phyloP scores from a whole-genome alignment of 1,140 invertebrate genomes.

The Holcopasites calliopsidis region DNA sequence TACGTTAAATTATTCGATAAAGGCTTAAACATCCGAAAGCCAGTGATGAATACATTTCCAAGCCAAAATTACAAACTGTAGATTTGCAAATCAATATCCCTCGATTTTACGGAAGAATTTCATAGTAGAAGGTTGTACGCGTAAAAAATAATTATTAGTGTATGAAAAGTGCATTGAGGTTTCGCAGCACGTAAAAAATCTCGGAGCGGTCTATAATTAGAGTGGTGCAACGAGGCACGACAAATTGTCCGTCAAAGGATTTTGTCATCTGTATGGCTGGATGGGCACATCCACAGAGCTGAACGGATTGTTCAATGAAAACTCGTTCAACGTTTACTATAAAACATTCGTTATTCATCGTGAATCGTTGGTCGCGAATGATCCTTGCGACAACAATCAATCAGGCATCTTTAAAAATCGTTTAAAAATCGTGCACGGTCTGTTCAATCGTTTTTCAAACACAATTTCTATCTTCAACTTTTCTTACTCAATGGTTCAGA shows the following conservation, averaged over 20 bases:
- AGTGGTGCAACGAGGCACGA: not conserved
- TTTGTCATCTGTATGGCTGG: slow-evolving; percentile 34
- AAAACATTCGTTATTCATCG: slow-evolving; percentile 26
- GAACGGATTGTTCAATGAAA: slow-evolving; percentile 32
- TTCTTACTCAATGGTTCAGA: too few species aligned
- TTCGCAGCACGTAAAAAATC: not conserved
- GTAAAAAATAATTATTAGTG: not conserved
- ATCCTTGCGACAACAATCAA: not conserved
- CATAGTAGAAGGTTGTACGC: not conserved
- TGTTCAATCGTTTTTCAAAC: too few species aligned
- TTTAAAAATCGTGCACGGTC: too few species aligned
- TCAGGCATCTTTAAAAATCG: slow-evolving; percentile 14
- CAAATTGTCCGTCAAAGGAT: slow-evolving; percentile 18
- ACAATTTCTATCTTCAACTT: too few species aligned
- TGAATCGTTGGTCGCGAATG: slow-evolving; percentile 22
- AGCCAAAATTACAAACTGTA: too few species aligned
- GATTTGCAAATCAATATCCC: too few species aligned
- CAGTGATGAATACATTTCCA: too few species aligned
- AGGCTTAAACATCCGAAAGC: too few species aligned
- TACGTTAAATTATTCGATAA: too few species aligned
- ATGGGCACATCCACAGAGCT: slow-evolving; percentile 16
- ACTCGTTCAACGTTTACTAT: slow-evolving; percentile 26
- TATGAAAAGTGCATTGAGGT: not conserved
- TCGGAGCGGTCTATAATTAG: not conserved
- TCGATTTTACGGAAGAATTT: not conserved